A percentile compares a stretch with the other conserved stretches of the same genome.
Conservation (phyloP, 2,113 vertebrate species). For the Pao palembangensis region DNA sequence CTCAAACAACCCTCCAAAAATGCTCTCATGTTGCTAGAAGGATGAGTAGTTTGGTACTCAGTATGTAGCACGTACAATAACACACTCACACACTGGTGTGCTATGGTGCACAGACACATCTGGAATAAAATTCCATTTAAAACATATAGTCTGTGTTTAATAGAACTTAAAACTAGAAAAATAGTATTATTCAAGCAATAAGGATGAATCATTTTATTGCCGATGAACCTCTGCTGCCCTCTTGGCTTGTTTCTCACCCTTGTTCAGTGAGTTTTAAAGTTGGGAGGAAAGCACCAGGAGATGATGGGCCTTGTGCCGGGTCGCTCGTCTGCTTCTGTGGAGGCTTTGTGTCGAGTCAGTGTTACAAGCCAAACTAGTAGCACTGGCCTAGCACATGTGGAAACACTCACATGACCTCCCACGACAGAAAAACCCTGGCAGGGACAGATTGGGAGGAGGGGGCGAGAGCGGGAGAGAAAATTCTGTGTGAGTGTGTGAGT, state of each 20-base stretch:
- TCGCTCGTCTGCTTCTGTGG: constrained; percentile 60
- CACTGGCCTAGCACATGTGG: constrained; percentile 63
- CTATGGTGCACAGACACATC: no score
- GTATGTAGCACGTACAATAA: no score
- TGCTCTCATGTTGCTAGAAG: no score
- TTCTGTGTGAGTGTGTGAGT: constrained; percentile 40
- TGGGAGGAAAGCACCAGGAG: constrained; percentile 53
- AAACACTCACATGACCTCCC: constrained; percentile 69
- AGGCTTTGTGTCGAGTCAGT: constrained; percentile 69
- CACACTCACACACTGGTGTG: no score
- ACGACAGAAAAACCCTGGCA: constrained; percentile 66
- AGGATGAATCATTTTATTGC: no score
- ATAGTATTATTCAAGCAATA: no score
- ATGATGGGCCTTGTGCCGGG: constrained; percentile 48
- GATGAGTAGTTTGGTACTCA: no score
- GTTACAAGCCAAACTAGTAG: constrained; percentile 71
- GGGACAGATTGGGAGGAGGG: constrained; percentile 22
- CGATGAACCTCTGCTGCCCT: no score
- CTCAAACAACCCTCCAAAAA: no score
- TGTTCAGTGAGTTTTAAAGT: constrained; percentile 9
- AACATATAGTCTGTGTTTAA: no score
- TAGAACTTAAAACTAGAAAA: no score
- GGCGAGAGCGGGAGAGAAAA: constrained; percentile 25
- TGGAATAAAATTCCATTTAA: no score
- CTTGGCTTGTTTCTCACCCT: neutral